These are phyloP conservation scores for Lynx canadensis DNA, from an alignment of 2,113 vertebrate genomes.

Conservation along the genomic window DNA sequence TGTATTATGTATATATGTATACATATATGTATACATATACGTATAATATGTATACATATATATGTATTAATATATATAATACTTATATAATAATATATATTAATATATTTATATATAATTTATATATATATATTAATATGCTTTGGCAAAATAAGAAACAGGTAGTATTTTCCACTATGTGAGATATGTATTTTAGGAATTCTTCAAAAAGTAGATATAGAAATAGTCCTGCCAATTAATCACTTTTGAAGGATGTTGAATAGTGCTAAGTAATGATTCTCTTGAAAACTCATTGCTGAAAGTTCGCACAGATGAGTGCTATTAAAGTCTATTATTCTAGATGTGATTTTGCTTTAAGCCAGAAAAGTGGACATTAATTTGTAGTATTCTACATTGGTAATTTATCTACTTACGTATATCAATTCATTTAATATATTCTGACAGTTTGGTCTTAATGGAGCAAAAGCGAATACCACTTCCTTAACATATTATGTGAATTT, in stretches of 20 bases:
- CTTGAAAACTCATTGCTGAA: slow-evolving; percentile 73
- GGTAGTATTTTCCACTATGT: slow-evolving; percentile 56
- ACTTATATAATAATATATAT: no score
- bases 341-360: slow-evolving; percentile 72
- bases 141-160: slow-evolving; percentile 63
- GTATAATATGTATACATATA: no score
- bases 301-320: slow-evolving; percentile 59
- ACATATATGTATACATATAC: no score
- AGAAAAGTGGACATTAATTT: slow-evolving; percentile 70
- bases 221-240: slow-evolving; percentile 68
- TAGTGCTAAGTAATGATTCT: slow-evolving; percentile 74
- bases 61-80: no score
- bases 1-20: no score
- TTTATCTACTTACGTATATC: slow-evolving; percentile 65
- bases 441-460: slow-evolving; percentile 57
- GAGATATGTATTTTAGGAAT: slow-evolving; percentile 64
- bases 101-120: no score
- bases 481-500: slow-evolving; percentile 44
- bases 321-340: slow-evolving; percentile 76
- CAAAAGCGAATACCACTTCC: slow-evolving; percentile 60
- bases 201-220: slow-evolving; percentile 41
- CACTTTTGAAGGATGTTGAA: slow-evolving; percentile 70
- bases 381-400: slow-evolving; percentile 74
- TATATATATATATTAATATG: not conserved
- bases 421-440: slow-evolving; percentile 55